phyloP scores from a whole-genome alignment of 2,888 invertebrate species.

The Axea sp. region DNA sequence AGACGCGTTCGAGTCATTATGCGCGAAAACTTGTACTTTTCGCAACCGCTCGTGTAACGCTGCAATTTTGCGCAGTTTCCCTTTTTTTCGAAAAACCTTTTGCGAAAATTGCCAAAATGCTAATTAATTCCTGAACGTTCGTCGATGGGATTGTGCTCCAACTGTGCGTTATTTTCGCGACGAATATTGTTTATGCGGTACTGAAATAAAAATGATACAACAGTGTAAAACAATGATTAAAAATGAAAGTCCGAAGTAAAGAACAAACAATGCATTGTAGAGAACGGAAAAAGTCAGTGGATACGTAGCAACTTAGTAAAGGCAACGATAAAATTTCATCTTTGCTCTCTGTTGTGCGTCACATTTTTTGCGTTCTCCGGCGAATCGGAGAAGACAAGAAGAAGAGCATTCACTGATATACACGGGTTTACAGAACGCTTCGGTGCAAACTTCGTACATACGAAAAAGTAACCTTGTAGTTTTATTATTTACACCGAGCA shows the following conservation, averaged over 20 bases:
- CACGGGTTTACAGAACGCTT: slow-evolving; percentile 58
- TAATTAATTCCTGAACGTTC: too few relatives aligned
- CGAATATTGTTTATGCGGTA: too few relatives aligned
- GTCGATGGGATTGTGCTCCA: too few relatives aligned
- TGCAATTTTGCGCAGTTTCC: slow-evolving; percentile 3
- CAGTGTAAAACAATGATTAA: too few relatives aligned
- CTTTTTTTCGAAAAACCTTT: too few relatives aligned
- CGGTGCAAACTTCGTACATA: slow-evolving; percentile 54
- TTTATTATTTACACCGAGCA: slow-evolving; percentile 28
- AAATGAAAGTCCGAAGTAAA: background rate
- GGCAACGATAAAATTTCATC: slow-evolving; percentile 61
- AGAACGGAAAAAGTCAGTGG: slow-evolving; percentile 33
- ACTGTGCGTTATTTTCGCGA: too few relatives aligned
- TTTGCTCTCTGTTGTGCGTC: slow-evolving; percentile 62
- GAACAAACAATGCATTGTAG: slow-evolving; percentile 21
- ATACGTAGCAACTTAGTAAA: slow-evolving; percentile 53
- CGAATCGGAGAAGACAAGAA: slow-evolving; percentile 63
- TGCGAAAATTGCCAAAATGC: background rate
- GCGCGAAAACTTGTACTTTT: slow-evolving; percentile 30
- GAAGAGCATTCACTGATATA: slow-evolving; percentile 63
- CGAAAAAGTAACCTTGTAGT: slow-evolving; percentile 56
- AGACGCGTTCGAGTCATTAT: slow-evolving; percentile 24
- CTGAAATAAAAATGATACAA: too few relatives aligned
- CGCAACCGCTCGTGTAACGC: slow-evolving; percentile 15
- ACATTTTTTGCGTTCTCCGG: slow-evolving; percentile 65